phyloP scores from a whole-genome alignment of 2,113 vertebrate species.

The Oxygymnocypris stewartii region DNA sequence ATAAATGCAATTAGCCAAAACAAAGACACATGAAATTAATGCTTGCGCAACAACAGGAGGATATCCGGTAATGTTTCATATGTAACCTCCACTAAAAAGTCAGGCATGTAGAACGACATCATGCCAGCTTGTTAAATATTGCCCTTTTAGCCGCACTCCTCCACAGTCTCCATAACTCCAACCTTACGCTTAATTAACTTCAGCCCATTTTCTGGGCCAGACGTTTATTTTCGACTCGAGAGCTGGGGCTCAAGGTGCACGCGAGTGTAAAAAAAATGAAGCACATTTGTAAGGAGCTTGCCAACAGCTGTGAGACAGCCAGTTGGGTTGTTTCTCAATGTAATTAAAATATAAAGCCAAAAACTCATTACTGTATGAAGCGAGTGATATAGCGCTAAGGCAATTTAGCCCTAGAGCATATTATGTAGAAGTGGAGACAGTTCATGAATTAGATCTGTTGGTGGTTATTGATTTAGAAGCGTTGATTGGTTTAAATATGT shows the following conservation, averaged over 20 bases:
- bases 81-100: neutral
- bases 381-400: constrained; percentile 23
- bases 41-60: neutral
- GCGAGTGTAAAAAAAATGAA: constrained; percentile 35
- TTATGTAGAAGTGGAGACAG: neutral
- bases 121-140: constrained; percentile 19
- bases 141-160: neutral
- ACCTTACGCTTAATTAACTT: constrained; percentile 18
- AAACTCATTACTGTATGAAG: constrained; percentile 34
- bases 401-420: constrained; percentile 15
- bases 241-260: constrained; percentile 34
- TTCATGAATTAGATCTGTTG: constrained; percentile 41
- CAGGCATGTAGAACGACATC: neutral
- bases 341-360: constrained; percentile 49
- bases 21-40: constrained; percentile 9
- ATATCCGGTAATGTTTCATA: neutral
- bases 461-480: constrained; percentile 31
- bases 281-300: constrained; percentile 32
- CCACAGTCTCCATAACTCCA: constrained; percentile 10
- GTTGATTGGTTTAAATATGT: constrained; percentile 19
- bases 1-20: neutral
- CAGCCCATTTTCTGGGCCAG: constrained; percentile 19
- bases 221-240: constrained; percentile 32
- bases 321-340: constrained; percentile 45
- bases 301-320: constrained; percentile 41